Evolutionary conservation across 2,888 invertebrate species (phyloP).

Genomic region (Drosophila mimica): DNA sequence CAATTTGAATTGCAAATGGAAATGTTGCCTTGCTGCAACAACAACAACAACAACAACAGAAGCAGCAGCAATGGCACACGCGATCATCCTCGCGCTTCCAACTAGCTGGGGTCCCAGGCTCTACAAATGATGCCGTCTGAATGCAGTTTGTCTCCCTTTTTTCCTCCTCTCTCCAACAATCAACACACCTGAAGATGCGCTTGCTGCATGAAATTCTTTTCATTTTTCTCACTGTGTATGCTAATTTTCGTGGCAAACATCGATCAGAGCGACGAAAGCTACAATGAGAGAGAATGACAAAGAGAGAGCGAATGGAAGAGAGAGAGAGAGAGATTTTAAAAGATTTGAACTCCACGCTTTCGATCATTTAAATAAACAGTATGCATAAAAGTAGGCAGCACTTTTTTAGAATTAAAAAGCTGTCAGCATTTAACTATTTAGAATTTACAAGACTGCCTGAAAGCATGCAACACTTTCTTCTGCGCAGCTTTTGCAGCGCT

Average conservation of each 20-base stretch:
- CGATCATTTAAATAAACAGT: not conserved
- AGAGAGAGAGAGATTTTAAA: too few relatives aligned
- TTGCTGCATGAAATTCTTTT: slow-evolving; percentile 15
- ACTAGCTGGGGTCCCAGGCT: slow-evolving; percentile 4
- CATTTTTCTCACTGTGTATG: slow-evolving; percentile 55
- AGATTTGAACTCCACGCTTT: not conserved
- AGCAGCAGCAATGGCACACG: slow-evolving; percentile 57
- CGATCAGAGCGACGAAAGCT: slow-evolving; percentile 52
- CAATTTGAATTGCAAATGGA: slow-evolving; percentile 66
- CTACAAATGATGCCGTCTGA: slow-evolving; percentile 55
- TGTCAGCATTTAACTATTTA: not conserved
- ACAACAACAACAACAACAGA: slow-evolving; percentile 18
- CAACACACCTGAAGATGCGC: slow-evolving; percentile 8
- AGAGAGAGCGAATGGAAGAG: too few relatives aligned
- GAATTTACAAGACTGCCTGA: not conserved
- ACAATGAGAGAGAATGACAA: not conserved
- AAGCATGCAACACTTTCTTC: not conserved
- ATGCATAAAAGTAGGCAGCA: slow-evolving; percentile 9
- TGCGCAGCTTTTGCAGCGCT: not conserved
- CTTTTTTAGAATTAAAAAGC: not conserved
- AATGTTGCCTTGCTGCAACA: slow-evolving; percentile 36
- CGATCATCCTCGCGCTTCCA: slow-evolving; percentile 39
- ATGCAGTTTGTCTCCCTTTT: slow-evolving; percentile 9
- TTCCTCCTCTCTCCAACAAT: not conserved
- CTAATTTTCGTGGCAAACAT: slow-evolving; percentile 80